Evolutionary conservation across 2,888 invertebrate species (phyloP).

Genomic region (Ametastegia equiseti): DNA sequence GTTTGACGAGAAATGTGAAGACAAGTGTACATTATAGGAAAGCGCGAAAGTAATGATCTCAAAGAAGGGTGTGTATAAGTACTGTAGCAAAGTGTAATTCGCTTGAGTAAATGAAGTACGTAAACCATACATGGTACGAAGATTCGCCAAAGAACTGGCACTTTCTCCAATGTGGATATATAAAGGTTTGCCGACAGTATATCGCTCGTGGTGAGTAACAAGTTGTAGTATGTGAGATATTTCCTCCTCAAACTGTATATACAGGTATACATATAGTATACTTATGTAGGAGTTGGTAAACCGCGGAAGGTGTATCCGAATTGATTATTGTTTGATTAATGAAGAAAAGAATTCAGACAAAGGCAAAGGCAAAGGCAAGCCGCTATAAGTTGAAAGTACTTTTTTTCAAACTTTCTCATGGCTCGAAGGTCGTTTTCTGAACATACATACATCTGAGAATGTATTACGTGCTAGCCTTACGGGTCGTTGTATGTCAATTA

Average conservation of each 20-base stretch:
- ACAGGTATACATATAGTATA: too few relatives aligned
- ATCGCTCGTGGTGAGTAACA: not conserved
- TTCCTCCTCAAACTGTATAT: not conserved
- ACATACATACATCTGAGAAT: not conserved
- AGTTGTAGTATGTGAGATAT: not conserved
- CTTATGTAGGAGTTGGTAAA: too few relatives aligned
- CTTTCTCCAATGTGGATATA: constrained; percentile 24
- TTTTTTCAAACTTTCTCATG: constrained; percentile 17
- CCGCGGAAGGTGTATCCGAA: not conserved
- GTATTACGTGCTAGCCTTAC: not conserved
- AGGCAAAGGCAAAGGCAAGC: constrained; percentile 19
- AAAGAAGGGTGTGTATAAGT: not conserved
- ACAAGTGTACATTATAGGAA: not conserved
- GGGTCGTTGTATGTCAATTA: constrained; percentile 33
- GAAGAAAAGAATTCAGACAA: not conserved
- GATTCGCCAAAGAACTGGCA: not conserved
- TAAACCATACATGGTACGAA: not conserved
- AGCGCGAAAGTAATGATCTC: not conserved
- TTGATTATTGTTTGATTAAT: constrained; percentile 22
- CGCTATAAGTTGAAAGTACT: not conserved
- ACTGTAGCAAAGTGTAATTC: not conserved
- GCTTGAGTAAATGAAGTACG: not conserved
- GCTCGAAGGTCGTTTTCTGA: not conserved
- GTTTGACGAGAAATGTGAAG: too few relatives aligned
- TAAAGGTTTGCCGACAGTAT: not conserved